Conservation (phyloP, 2,113 vertebrate genomes). For the Desmodus rotundus region DNA sequence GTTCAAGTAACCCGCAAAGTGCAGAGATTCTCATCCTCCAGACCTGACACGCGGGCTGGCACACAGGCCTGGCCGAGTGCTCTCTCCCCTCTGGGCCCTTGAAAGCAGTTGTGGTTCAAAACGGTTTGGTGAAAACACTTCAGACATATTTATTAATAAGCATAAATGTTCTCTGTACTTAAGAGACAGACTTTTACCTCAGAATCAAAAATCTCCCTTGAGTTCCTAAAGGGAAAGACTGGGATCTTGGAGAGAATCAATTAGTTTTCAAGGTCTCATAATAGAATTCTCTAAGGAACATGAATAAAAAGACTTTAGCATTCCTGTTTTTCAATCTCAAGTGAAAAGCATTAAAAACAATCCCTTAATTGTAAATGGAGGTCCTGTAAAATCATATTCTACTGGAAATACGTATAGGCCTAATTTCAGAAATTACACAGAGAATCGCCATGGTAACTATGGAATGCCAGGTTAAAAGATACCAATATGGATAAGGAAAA, state of each 20-base stretch:
- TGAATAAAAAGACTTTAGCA: background rate
- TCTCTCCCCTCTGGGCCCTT: slow-evolving; percentile 49
- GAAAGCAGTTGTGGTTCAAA: slow-evolving; percentile 64
- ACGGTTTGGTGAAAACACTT: slow-evolving; percentile 38
- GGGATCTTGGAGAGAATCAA: background rate
- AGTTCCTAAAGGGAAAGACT: slow-evolving; percentile 13
- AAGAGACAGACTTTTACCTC: background rate
- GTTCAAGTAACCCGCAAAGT: slow-evolving; percentile 60
- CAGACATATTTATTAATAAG: slow-evolving; percentile 60
- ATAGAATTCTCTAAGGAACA: background rate
- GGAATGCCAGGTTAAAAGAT: background rate
- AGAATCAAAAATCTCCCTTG: slow-evolving; percentile 33
- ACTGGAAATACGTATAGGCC: slow-evolving; percentile 44
- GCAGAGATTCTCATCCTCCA: slow-evolving; percentile 39
- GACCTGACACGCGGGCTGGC: slow-evolving; percentile 20
- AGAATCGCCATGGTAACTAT: background rate
- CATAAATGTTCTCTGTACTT: background rate
- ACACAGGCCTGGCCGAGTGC: slow-evolving; percentile 44
- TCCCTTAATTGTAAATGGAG: slow-evolving; percentile 59
- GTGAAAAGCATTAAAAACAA: slow-evolving; percentile 2
- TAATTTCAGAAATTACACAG: slow-evolving; percentile 56
- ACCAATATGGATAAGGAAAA: background rate
- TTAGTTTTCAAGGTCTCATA: slow-evolving; percentile 16
- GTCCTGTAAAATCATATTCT: slow-evolving; percentile 47
- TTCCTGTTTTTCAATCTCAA: background rate